Evolutionary conservation across 92 coral and sea anemone genomes (phyloP), one percentile per base, ranked within the genome.

Genomic region (Desmophyllum pertusum): DNA sequence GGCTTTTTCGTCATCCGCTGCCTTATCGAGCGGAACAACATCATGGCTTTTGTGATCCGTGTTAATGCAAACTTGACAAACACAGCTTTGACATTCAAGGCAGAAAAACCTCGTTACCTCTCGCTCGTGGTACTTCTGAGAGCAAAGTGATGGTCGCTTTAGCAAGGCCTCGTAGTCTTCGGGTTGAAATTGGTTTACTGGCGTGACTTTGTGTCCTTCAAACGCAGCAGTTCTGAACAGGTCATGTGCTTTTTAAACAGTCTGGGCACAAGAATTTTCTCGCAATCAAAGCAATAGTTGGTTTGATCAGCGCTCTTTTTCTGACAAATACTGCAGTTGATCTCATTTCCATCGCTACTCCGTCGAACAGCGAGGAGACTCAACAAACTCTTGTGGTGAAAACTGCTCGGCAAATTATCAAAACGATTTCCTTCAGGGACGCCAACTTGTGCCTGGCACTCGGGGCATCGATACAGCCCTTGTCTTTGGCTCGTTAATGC

Each of bases 241-340:
- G 4, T 77, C 72, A 36, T 84, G 88, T 18, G 88, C 75, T 36
- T 66, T n/a, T 66, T 19, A 64, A 7, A 38, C 88, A 84, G 7
- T 38, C 78, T 0, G 21, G 29, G 55, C 88, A 84, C 37, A 84
- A 48, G 33, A 84, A 38, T 27, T 81, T n/a, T 81, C 25, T 51
- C 40, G 73, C 88, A 84, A 27, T 84, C 83, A 35, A 30, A 39
- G 43, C 88, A 84, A 68, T 76, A 84, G 70, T 36, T 64, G 21
- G 29, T 64, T 64, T n/a, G n/a, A n/a, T 64, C 70, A 15, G 70
- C 70, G 38, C 70, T 64, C 38, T 64, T 29, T 64, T 64, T 64
- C n/a, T 36, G 70, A 64, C 70, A 64, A 10, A 64, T 11, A 64
- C 70, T 64, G 38, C 70, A 64, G 31, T 29, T 19, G 18, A 64